Conservation (phyloP, 92 coral and sea anemone species). For the Muricea muricata region DNA sequence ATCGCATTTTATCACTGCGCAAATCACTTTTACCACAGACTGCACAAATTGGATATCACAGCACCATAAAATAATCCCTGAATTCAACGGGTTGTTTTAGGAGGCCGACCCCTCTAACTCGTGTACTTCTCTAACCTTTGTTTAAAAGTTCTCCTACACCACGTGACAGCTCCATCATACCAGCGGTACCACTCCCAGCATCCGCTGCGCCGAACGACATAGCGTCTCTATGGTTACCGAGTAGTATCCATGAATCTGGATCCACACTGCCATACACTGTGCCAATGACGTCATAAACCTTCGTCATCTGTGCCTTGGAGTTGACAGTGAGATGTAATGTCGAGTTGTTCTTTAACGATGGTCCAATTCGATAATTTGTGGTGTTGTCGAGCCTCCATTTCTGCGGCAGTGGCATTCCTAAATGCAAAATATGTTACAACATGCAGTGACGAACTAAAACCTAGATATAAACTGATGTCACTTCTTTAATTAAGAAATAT, state of each 20-base stretch:
- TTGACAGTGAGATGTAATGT: conserved; percentile 66
- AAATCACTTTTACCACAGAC: too few relatives aligned
- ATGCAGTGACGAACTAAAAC: too few relatives aligned
- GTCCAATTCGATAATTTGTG: conserved; percentile 73
- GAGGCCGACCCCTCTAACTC: too few relatives aligned
- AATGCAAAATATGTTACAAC: too few relatives aligned
- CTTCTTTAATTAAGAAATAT: too few relatives aligned
- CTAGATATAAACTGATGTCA: too few relatives aligned
- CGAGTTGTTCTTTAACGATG: conserved; percentile 64
- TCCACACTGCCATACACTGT: conserved; percentile 91
- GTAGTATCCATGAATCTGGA: conserved; percentile 87
- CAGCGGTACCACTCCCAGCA: conserved; percentile 81
- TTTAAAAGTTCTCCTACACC: conserved; percentile 69
- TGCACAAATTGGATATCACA: too few relatives aligned
- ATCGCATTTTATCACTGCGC: too few relatives aligned
- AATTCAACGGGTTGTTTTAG: too few relatives aligned
- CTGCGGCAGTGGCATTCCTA: conserved; percentile 9
- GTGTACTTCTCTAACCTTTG: conserved; percentile 24
- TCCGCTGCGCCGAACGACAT: conserved; percentile 90
- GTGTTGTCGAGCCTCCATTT: conserved; percentile 62
- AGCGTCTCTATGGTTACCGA: conserved; percentile 92
- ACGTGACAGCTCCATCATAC: conserved; percentile 76
- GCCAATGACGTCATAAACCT: conserved; percentile 90
- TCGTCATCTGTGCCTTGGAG: conserved; percentile 60
- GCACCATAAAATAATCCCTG: too few relatives aligned